Evolutionary conservation across 1,140 invertebrate genomes (phyloP).

Genomic region (Dendrolimus punctatus): DNA sequence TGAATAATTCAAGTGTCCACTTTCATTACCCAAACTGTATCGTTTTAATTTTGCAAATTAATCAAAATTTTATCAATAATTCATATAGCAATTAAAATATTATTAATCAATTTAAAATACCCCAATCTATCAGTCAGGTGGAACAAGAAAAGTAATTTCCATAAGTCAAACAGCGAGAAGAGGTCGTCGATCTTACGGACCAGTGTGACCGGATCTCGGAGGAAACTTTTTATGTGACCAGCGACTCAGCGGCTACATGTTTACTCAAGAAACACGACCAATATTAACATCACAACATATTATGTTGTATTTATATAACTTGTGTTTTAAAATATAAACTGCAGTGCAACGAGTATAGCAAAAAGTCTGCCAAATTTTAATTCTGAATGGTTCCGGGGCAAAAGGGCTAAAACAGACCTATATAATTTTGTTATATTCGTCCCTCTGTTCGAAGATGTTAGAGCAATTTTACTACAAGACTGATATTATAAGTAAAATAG

Average conservation of each 20-base stretch:
- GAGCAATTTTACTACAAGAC: too few species aligned
- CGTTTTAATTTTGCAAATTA: too few species aligned
- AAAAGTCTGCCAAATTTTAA: too few species aligned
- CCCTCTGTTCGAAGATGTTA: too few species aligned
- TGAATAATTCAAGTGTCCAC: too few species aligned
- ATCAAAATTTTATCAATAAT: too few species aligned
- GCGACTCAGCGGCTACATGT: slow-evolving; percentile 45
- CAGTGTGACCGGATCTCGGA: slow-evolving; percentile 59
- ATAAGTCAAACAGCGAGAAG: slow-evolving; percentile 59
- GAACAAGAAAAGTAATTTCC: slow-evolving; percentile 60
- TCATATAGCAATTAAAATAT: neutral
- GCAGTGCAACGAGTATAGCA: too few species aligned
- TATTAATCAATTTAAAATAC: slow-evolving; percentile 12
- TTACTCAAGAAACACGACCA: slow-evolving; percentile 49
- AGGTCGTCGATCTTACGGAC: slow-evolving; percentile 62
- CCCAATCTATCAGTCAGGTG: slow-evolving; percentile 25
- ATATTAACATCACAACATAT: slow-evolving; percentile 24
- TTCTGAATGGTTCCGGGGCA: too few species aligned
- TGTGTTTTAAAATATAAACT: neutral
- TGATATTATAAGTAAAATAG: too few species aligned
- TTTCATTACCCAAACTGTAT: too few species aligned
- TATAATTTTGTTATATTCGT: too few species aligned
- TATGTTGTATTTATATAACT: slow-evolving; percentile 17
- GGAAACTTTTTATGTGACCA: slow-evolving; percentile 62
- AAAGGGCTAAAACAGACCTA: too few species aligned